Evolutionary conservation across 2,888 invertebrate species (phyloP).

Genomic region (Stratiomys singularior): DNA sequence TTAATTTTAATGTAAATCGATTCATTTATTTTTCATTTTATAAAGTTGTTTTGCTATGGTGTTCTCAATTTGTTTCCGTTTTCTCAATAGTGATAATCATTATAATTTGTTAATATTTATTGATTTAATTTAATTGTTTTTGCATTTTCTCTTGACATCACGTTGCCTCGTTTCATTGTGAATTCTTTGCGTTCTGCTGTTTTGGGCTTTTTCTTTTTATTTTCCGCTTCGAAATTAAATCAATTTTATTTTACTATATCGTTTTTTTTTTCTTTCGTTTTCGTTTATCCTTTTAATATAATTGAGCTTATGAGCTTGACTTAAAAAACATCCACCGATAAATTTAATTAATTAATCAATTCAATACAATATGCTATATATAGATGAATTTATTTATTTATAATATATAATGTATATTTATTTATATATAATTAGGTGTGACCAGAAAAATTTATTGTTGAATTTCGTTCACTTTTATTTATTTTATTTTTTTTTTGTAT

Average conservation of each 20-base stretch:
- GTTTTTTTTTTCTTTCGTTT: neutral
- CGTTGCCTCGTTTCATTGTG: neutral
- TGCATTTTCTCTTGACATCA: neutral
- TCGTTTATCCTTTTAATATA: constrained; percentile 38
- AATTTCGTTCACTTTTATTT: neutral
- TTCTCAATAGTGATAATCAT: no score
- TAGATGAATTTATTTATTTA: constrained; percentile 10
- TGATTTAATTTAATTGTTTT: neutral
- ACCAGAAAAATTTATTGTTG: constrained; percentile 35
- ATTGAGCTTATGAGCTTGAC: constrained; percentile 46
- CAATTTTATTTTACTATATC: constrained; percentile 12
- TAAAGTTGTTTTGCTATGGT: constrained; percentile 27
- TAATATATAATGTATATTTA: constrained; percentile 20
- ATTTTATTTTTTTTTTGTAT: constrained; percentile 21
- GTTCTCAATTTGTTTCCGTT: neutral
- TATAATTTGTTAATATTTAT: constrained; percentile 6
- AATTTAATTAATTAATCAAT: constrained; percentile 27
- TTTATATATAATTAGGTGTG: constrained; percentile 40
- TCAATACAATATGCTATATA: constrained; percentile 16
- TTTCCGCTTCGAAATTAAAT: no score
- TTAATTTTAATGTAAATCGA: constrained; percentile 21
- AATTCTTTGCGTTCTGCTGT: neutral
- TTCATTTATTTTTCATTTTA: constrained; percentile 30
- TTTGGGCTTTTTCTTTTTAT: neutral
- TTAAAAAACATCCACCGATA: constrained; percentile 49